Evolutionary conservation across 2,888 invertebrate genomes (phyloP), one percentile per base, ranked within the genome.

Genomic region (Temnothorax rugatulus): DNA sequence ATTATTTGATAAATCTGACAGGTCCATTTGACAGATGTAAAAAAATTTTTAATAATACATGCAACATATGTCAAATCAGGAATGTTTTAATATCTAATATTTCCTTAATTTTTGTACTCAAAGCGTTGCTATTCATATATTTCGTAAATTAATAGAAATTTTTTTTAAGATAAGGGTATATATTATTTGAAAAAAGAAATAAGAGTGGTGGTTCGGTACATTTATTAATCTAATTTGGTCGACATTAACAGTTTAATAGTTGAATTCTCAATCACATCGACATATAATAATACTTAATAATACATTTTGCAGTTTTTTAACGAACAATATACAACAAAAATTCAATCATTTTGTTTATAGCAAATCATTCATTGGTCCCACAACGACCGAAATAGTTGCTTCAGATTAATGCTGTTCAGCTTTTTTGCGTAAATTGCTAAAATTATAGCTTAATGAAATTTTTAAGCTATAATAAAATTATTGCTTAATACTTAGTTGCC

Each of bases 301-400:
- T 68, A 68, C n/a, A 57, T 21, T 71, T 57, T 44, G 15, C 3
- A 25, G 3, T 34, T 47, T 34, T 59, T 59, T 71, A 34, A 64
- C 4, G 11, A 50, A 59, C 44, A 57, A 29, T 63, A 52, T 15
- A 15, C 11, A 66, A 66, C 25, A 0, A 76, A 64, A 50, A 38
- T 41, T 41, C n/a, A 69, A 69, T 69, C 4, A n/a, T n/a, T 77
- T 41, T 57, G 3, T 11, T 21, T 29, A 57, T 15, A 71, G 0
- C 8, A 47, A 79, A 71, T 57, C 8, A 77, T 68, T 29, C 9
- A 21, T 79, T 79, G 79, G 71, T 79, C 71, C 57, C 71, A 41
- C 15, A 71, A 71, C 18, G 29, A 79, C 0, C 21, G 9, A 44
- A 68, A 41, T 57, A 11, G 4, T 69, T 57, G 15, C 29, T 44